Percentiles rank a stretch among this genome's conserved stretches.
Evolutionary conservation across 2,888 invertebrate genomes (phyloP).

Genomic region (Nephrotoma appendiculata): DNA sequence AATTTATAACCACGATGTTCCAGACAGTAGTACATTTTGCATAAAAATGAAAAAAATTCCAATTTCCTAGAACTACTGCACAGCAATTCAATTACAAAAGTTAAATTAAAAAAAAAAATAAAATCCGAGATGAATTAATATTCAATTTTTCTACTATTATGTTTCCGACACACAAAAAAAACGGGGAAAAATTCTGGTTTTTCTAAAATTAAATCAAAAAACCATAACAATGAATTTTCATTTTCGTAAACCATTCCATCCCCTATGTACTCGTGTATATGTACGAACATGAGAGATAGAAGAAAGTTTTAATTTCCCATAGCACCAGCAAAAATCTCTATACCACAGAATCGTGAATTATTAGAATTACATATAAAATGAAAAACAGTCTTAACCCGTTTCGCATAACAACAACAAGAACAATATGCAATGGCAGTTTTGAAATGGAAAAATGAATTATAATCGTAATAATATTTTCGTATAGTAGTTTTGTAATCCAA

Average conservation of each 20-base stretch:
- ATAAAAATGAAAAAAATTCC: not conserved
- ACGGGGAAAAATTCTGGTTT: not conserved
- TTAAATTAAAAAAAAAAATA: not conserved
- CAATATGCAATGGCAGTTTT: too few relatives aligned
- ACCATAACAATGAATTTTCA: not conserved
- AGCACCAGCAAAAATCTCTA: not conserved
- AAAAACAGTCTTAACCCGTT: not conserved
- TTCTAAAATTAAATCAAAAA: not conserved
- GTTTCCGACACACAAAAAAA: not conserved
- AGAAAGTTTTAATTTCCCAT: not conserved
- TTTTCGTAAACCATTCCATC: not conserved
- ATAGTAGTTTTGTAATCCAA: too few relatives aligned
- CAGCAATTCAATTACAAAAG: not conserved
- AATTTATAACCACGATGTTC: not conserved
- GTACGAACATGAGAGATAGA: not conserved
- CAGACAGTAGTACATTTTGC: not conserved
- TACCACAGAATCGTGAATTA: not conserved
- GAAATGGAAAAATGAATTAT: too few relatives aligned
- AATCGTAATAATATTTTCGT: too few relatives aligned
- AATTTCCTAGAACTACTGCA: not conserved
- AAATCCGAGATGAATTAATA: not conserved
- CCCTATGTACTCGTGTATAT: not conserved
- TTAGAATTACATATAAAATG: not conserved
- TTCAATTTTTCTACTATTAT: not conserved
- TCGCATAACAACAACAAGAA: too few relatives aligned